Base-by-base conservation (phyloP, 2,888 invertebrate species). In the Erannis defoliaria region DNA sequence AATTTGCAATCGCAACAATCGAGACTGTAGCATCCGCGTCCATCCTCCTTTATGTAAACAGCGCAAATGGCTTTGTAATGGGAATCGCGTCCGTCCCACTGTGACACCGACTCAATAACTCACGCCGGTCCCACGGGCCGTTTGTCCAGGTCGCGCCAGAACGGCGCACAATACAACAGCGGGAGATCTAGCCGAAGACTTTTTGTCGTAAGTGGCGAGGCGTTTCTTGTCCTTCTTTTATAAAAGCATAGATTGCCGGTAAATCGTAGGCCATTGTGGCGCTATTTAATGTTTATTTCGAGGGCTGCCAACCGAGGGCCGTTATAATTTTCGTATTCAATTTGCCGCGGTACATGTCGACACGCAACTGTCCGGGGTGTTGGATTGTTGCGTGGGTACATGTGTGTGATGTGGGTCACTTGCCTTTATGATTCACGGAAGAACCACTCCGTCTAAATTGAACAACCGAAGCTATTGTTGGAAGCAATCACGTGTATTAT, bases 241-340 rank as follows among this genome's bases (percentile, higher is more conserved):
- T 87, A 91, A 90, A 88, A 87, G 85, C 89, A 88, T 85, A 91
- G 90, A 92, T 93, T 89, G 92, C 87, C 91, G 90, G 90, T 90
- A 90, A 92, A 92, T 92, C 84, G 88, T 82, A 70, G 84, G 82
- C 84, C 86, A 90, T 91, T 93, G 90, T 92, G 84, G 82, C 73
- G 79, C 82, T 86, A 84, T 90, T 89, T 89, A 87, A 89, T 88
- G 79, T 85, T 75, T 81, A 86, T 89, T 81, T 86, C 80, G 84
- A 85, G 84, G 87, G 84, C 81, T 82, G 76, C 79, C 76, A 79
- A 78, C 77, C 72, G 78, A 77, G 81, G 77, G 79, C 81, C 82
- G 80, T 80, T 85, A 80, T 80, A 83, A 83, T 81, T 82, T 81
- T 75, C 76, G 81, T 83, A 86, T 90, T 89, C 87, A 91, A 91